Evolutionary conservation across 2,888 invertebrate species (phyloP).

Genomic region (Nomada ferruginata): DNA sequence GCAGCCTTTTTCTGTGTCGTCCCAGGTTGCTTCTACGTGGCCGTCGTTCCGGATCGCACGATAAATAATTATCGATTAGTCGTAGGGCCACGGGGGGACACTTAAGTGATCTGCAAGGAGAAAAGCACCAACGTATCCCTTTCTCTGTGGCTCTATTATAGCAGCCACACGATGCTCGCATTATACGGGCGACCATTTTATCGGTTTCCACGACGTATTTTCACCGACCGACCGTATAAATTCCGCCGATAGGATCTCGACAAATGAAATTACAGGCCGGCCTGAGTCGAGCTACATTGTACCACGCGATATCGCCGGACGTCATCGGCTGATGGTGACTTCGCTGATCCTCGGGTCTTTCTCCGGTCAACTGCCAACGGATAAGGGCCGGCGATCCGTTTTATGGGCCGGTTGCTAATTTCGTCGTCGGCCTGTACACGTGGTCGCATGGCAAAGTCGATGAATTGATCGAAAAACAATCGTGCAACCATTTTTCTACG

Average conservation of each 20-base stretch:
- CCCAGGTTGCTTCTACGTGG: constrained; percentile 71
- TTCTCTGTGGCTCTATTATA: constrained; percentile 48
- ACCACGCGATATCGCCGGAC: constrained; percentile 49
- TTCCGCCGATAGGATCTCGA: constrained; percentile 68
- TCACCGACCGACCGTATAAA: constrained; percentile 67
- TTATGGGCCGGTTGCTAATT: constrained; percentile 12
- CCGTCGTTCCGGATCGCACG: constrained; percentile 75
- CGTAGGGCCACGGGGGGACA: constrained; percentile 2
- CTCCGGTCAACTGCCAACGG: not conserved
- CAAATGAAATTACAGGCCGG: constrained; percentile 73
- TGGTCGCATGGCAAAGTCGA: not conserved
- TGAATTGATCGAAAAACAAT: too few relatives aligned
- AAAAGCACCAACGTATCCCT: constrained; percentile 4
- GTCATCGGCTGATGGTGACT: constrained; percentile 57
- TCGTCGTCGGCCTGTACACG: not conserved
- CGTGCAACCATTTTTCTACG: too few relatives aligned
- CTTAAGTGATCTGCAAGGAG: not conserved
- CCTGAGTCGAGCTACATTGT: constrained; percentile 54
- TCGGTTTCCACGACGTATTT: constrained; percentile 70
- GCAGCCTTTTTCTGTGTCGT: too few relatives aligned
- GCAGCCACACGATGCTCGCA: constrained; percentile 40
- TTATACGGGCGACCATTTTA: constrained; percentile 57
- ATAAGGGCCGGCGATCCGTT: not conserved
- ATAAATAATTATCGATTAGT: constrained; percentile 78
- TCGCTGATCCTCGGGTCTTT: constrained; percentile 21